phyloP scores from a whole-genome alignment of 1,140 invertebrate genomes.

The Sitophilus oryzae region DNA sequence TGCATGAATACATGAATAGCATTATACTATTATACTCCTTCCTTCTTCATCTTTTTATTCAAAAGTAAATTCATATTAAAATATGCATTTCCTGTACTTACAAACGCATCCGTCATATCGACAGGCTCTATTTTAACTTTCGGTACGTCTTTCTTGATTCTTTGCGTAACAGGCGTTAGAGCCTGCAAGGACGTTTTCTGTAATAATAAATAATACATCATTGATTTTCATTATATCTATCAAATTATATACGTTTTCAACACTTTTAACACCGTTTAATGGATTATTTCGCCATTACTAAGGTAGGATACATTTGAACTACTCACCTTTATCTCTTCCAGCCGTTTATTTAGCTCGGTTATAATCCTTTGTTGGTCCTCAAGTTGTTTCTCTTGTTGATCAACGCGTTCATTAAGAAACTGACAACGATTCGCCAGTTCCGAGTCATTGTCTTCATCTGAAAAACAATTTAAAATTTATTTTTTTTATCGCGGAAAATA shows the following conservation, averaged over 20 bases:
- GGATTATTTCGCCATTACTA: background rate
- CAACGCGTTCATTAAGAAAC: slow-evolving; percentile 36
- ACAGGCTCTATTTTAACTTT: background rate
- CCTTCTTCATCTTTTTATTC: too few species aligned
- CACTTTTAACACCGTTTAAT: background rate
- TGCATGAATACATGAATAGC: too few species aligned
- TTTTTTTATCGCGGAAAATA: background rate
- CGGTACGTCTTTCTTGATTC: background rate
- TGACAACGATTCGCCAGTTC: slow-evolving; percentile 33
- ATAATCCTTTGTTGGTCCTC: slow-evolving; percentile 16
- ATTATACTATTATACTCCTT: too few species aligned
- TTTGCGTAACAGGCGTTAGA: background rate
- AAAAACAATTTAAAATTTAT: slow-evolving; percentile 1
- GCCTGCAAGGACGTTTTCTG: background rate
- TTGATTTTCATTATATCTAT: background rate
- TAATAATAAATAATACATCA: background rate
- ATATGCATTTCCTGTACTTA: too few species aligned
- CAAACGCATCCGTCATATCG: too few species aligned
- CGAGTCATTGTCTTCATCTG: slow-evolving; percentile 36
- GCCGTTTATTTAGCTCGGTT: slow-evolving; percentile 14
- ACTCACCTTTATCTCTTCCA: slow-evolving; percentile 22
- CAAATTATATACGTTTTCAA: slow-evolving; percentile 1
- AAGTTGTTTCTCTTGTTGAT: slow-evolving; percentile 24
- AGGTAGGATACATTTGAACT: background rate
- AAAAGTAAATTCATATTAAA: too few species aligned